A percentile compares a stretch with the other conserved stretches of the same genome.
Evolutionary conservation across 2,888 invertebrate species (phyloP).

Genomic region (Agrotis ipsilon): DNA sequence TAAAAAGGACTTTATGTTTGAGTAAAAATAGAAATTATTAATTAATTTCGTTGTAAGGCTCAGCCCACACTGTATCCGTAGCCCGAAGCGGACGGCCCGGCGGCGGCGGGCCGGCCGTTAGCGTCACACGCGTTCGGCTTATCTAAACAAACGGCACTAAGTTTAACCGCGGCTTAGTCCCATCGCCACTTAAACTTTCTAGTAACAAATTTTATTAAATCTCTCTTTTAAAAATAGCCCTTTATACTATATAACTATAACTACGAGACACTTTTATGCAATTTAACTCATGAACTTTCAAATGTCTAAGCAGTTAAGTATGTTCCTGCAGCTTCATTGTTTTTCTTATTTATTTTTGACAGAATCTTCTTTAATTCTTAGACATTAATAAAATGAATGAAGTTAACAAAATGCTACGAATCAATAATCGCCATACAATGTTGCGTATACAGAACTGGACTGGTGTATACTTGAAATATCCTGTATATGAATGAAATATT

Average conservation of each 20-base stretch:
- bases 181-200: conserved; percentile 73
- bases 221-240: conserved; percentile 62
- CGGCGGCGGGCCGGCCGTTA: conserved; percentile 45
- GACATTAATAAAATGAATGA: not conserved
- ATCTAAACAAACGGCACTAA: conserved; percentile 80
- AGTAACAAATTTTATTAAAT: conserved; percentile 78
- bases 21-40: not conserved
- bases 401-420: not conserved
- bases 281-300: not conserved
- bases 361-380: not conserved
- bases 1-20: not conserved
- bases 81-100: conserved; percentile 31
- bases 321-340: not conserved
- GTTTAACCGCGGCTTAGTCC: conserved; percentile 79
- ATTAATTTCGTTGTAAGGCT: conserved; percentile 15
- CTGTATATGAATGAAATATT: not conserved
- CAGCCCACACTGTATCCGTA: conserved; percentile 28
- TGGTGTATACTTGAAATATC: too few relatives aligned
- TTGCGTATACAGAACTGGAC: not conserved
- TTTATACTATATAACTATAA: conserved; percentile 14
- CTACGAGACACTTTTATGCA: conserved; percentile 18
- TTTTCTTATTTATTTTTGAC: not conserved
- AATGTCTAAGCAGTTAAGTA: not conserved
- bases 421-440: not conserved
- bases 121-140: conserved; percentile 74